Base-by-base conservation (phyloP, 2,797 vertebrate species). In the Hafferia zeledoni region DNA sequence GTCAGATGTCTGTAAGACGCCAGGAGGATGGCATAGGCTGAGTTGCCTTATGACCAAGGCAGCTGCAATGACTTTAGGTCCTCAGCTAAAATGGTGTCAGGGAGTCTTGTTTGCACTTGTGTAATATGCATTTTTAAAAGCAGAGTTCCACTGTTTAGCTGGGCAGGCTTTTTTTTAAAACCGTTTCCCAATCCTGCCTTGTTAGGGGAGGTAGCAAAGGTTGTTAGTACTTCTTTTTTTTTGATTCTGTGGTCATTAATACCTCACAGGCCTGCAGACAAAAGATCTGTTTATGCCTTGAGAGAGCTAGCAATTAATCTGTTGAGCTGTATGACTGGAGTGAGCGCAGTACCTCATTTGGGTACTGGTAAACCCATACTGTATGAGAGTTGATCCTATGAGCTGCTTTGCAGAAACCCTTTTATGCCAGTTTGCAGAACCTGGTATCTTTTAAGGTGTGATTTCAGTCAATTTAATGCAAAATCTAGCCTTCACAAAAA, bases 1-100 rank as follows among this genome's bases (percentile, higher is more conserved):
- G 6, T 1, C 0, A 7, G 35, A 6, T 18, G 27, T 23, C 55
- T 14, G 4, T 20, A 3, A 20, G 60, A 13, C 22, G 30, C 28
- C 53, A 3, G 6, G 50, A 67, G 83, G 47, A 13, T 35, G 31
- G 28, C 1, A 2, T 1, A 11, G 72, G 71, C 39, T 72, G 47
- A 23, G 64, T 39, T 9, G 49, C 53, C 23, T 22, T 43, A 9
- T 9, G n/a, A 39, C 31, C 24, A 11, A 44, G 87, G 81, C 5
- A 9, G 30, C 53, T 71, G 75, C 2, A 4, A 0, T 17, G 39
- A 20, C 17, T 25, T 56, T 4, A 44, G 55, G 20, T 82, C 44
- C 59, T 35, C 31, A 8, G 68, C 9, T 50, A 37, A 57, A 53
- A 28, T 19, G 14, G 37, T n/a, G 18, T 31, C 31, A 6, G 44